These are phyloP conservation scores for Excalfactoria chinensis DNA, from an alignment of 2,113 vertebrate genomes.

Conservation along the genomic window DNA sequence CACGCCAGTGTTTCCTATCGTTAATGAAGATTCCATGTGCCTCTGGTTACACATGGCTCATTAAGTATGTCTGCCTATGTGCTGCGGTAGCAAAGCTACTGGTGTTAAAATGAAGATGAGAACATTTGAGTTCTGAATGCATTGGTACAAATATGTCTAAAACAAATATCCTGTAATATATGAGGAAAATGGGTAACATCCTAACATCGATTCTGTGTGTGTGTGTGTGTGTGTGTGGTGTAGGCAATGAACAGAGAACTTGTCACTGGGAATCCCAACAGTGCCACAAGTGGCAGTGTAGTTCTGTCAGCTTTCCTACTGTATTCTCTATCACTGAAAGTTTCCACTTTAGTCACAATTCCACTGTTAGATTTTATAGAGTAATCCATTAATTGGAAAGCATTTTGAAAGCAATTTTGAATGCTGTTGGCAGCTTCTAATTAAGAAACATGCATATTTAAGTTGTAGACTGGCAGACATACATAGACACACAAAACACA, in stretches of 20 bases:
- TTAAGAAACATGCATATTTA: not conserved
- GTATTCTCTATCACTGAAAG: not conserved
- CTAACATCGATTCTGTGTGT: not conserved
- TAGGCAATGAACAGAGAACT: not conserved
- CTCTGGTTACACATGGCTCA: not conserved
- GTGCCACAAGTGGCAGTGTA: not conserved
- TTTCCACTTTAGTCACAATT: not conserved
- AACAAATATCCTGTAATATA: not conserved
- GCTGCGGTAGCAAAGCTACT: not conserved
- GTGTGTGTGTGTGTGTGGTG: not conserved
- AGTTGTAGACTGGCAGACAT: not conserved
- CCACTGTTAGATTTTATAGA: not conserved
- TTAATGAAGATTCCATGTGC: slow-evolving; percentile 22
- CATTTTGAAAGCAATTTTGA: slow-evolving; percentile 8
- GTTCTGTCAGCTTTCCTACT: not conserved
- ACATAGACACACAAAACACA: not conserved
- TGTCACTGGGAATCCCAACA: not conserved
- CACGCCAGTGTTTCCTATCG: not conserved
- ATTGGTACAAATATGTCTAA: not conserved
- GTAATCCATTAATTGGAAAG: not conserved
- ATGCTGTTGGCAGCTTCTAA: not conserved
- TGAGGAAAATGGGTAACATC: not conserved
- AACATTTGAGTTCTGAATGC: not conserved
- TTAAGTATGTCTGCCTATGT: not conserved
- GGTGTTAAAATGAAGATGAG: not conserved